Conservation (phyloP, 2,888 invertebrate genomes). For the Cephalotes varians region DNA sequence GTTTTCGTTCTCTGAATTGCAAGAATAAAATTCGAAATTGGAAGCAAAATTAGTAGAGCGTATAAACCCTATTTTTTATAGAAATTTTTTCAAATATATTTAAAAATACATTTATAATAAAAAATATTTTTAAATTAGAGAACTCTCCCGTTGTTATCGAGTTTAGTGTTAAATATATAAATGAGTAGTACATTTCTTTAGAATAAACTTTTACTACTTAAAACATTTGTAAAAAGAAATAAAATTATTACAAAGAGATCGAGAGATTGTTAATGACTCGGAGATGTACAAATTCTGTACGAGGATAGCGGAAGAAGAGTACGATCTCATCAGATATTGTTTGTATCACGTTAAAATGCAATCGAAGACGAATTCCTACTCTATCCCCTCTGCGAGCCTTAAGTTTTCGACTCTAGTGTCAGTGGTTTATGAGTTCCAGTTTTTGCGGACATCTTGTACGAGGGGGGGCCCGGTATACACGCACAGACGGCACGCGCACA, state of each 20-base stretch:
- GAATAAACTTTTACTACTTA: neutral
- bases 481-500: constrained; percentile 68
- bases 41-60: too few relatives aligned
- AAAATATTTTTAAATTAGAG: neutral
- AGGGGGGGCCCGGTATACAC: constrained; percentile 53
- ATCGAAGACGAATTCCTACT: constrained; percentile 51
- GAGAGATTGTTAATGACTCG: neutral
- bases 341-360: constrained; percentile 57
- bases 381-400: constrained; percentile 20
- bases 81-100: neutral
- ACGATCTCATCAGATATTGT: constrained; percentile 23
- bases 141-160: neutral
- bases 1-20: neutral
- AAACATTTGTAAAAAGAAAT: neutral
- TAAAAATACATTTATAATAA: neutral
- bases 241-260: neutral
- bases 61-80: neutral
- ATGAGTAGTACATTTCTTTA: neutral
- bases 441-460: constrained; percentile 75
- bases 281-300: constrained; percentile 36
- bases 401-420: constrained; percentile 64
- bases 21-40: neutral
- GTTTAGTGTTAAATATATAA: neutral
- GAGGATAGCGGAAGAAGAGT: neutral
- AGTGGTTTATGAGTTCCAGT: constrained; percentile 79